A percentile compares a stretch with the other conserved stretches of the same genome.
Conservation (phyloP, 2,888 invertebrate genomes). For the Lumbricus terrestris region DNA sequence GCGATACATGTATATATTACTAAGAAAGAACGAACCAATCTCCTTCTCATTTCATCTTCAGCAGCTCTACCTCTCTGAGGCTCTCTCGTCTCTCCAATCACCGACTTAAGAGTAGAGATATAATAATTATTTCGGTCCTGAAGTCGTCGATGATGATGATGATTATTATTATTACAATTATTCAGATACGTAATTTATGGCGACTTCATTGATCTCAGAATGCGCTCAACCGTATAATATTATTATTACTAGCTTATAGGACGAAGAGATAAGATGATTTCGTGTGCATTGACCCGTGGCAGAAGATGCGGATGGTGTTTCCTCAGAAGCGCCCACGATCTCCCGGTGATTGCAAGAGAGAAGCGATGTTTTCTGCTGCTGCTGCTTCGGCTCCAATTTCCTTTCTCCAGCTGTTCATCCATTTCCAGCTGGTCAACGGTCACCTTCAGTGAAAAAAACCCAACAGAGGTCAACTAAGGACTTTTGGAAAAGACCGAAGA, state of each 20-base stretch:
- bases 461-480: too few species aligned
- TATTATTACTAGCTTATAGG: too few species aligned
- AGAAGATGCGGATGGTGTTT: slow-evolving; percentile 72
- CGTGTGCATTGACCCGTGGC: slow-evolving; percentile 62
- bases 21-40: background rate
- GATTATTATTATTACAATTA: background rate
- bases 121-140: too few species aligned
- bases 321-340: slow-evolving; percentile 74
- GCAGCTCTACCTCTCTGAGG: too few species aligned
- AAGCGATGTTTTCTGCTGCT: background rate
- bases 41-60: too few species aligned
- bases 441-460: background rate
- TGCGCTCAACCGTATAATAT: too few species aligned
- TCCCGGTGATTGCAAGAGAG: slow-evolving; percentile 65
- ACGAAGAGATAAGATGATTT: too few species aligned
- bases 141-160: background rate
- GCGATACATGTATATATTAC: too few species aligned
- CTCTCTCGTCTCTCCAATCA: background rate
- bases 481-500: too few species aligned
- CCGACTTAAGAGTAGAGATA: background rate
- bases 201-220: too few species aligned
- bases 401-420: background rate
- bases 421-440: background rate
- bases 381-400: background rate
- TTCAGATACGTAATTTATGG: too few species aligned